These are phyloP conservation scores for Lagodon rhomboides DNA, from an alignment of 2,797 vertebrate genomes.

Conservation along the genomic window DNA sequence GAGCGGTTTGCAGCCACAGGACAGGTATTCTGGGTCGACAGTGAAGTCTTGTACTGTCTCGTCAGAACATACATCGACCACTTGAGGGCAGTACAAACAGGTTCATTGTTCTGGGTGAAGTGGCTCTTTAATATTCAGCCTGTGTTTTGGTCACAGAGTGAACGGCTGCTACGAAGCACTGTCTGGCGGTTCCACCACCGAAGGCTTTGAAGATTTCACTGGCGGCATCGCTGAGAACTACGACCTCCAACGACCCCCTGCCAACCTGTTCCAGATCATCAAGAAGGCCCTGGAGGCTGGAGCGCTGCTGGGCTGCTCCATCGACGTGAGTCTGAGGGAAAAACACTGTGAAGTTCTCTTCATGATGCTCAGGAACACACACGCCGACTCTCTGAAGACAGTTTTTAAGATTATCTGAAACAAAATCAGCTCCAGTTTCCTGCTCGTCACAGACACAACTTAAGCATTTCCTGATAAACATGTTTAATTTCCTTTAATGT, in stretches of 20 bases:
- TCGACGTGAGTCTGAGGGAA: slow-evolving; percentile 84
- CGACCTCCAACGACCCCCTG: slow-evolving; percentile 84
- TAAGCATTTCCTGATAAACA: neutral
- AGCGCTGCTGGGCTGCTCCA: slow-evolving; percentile 94
- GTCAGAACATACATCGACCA: neutral
- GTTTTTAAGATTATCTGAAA: neutral
- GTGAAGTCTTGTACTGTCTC: neutral
- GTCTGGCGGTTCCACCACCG: slow-evolving; percentile 91
- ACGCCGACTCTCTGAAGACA: no score
- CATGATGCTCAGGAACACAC: neutral
- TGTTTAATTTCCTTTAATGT: neutral
- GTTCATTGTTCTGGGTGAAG: neutral
- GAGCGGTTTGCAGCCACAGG: neutral
- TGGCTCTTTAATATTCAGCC: neutral
- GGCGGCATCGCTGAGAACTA: slow-evolving; percentile 92
- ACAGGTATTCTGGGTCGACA: no score
- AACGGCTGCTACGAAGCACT: slow-evolving; percentile 93
- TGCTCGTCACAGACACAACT: neutral
- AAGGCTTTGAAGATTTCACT: slow-evolving; percentile 96
- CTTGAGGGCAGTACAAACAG: neutral
- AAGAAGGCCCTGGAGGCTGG: slow-evolving; percentile 89
- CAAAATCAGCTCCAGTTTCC: neutral
- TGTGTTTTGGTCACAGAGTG: slow-evolving; percentile 75
- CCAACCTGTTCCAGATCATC: slow-evolving; percentile 88
- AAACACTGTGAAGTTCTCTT: neutral